Evolutionary conservation across 2,888 invertebrate species (phyloP), one percentile per base, ranked within the genome.

Genomic region (Villa cingulata): DNA sequence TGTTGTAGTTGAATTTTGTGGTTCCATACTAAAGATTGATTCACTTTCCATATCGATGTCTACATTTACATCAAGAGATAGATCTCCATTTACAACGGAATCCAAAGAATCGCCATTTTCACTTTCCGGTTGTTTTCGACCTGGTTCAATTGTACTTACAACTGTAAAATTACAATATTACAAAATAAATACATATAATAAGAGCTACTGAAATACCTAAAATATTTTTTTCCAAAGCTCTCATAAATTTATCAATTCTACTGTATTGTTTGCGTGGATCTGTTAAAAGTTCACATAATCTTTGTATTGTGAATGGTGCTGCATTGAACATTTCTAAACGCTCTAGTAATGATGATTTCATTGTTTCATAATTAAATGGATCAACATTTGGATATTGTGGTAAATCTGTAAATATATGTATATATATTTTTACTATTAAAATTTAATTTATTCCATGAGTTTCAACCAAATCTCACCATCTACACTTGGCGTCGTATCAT

Each of bases 211-310:
- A 42, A 17, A 27, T 58, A 68, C 68, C 68, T 57, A 90, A 70
- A 56, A 91, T 87, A 60, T 89, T 90, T 69, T 97, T 97, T 67
- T 97, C 97, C 50, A 98, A 75, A 0, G 96, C 97, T 50, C 96
- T 75, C 84, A 98, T 87, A 65, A 87, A 97, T 68, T 97, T 97
- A 65, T 96, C 97, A 52, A 92, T 86, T 52, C 92, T 78, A 62
- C 87, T 89, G 68, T 98, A 98, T 64, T 97, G 94, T 64, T 89
- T 90, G 19, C 84, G 78, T 2, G 97, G 96, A 55, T 82, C 81
- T 4, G 88, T 87, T 3, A 98, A 72, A 27, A 98, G 74, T 68
- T 98, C 97, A 69, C 95, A 94, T 52, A 98, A 79, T 56, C 97
- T 77, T 68, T 96, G 96, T 54, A 96, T 85, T 17, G 96, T 96